Percentiles rank a stretch among this genome's conserved stretches.
phyloP scores from a whole-genome alignment of 2,797 vertebrate genomes.

The Pseudochirops corinnae region DNA sequence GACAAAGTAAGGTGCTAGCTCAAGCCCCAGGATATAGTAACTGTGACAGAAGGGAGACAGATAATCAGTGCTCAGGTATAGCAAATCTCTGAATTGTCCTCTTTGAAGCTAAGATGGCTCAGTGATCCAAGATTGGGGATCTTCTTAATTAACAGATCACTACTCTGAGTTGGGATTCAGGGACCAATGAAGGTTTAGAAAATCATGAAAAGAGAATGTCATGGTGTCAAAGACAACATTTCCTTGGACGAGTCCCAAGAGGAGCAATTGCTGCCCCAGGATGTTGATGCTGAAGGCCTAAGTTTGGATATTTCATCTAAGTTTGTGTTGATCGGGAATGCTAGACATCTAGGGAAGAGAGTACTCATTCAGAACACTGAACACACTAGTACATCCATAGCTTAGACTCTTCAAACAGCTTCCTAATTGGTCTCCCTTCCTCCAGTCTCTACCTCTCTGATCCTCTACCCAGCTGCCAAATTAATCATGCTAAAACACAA shows the following conservation, averaged over 20 bases:
- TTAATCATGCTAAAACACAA: background rate
- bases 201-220: background rate
- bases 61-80: background rate
- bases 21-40: background rate
- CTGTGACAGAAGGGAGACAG: background rate
- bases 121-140: background rate
- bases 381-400: background rate
- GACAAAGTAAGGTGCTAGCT: background rate
- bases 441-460: background rate
- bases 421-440: background rate
- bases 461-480: background rate
- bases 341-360: background rate
- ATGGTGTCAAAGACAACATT: background rate
- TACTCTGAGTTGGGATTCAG: background rate
- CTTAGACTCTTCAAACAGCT: background rate
- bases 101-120: background rate
- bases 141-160: background rate
- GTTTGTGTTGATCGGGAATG: background rate
- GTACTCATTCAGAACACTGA: background rate
- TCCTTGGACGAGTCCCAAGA: background rate
- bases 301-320: background rate
- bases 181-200: background rate
- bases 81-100: background rate
- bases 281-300: background rate
- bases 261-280: background rate